phyloP scores from a whole-genome alignment of 2,888 invertebrate species.

The Acleris sparsana region DNA sequence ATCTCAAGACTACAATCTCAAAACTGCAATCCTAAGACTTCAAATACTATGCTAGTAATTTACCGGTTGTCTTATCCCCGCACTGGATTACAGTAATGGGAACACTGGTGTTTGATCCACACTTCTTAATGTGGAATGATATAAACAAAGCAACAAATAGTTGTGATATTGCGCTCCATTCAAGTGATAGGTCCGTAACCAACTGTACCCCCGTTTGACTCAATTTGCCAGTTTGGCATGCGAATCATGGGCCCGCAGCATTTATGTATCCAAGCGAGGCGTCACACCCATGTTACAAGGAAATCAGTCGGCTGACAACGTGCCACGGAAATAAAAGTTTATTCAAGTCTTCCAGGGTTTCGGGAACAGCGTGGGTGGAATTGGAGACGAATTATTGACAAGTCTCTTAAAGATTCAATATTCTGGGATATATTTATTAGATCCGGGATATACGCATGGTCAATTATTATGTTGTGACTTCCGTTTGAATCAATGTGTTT shows the following conservation, averaged over 20 bases:
- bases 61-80: no score
- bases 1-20: no score
- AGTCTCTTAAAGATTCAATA: not conserved
- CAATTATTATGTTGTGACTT: no score
- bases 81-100: no score
- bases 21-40: no score
- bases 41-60: no score
- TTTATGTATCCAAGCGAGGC: conserved; percentile 60
- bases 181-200: not conserved
- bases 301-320: conserved; percentile 63
- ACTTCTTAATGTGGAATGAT: no score
- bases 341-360: conserved; percentile 19
- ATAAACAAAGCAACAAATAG: no score
- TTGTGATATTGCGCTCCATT: not conserved
- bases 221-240: conserved; percentile 64
- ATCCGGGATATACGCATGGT: no score
- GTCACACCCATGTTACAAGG: conserved; percentile 58
- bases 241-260: conserved; percentile 63
- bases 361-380: conserved; percentile 2
- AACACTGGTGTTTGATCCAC: no score
- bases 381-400: conserved; percentile 3
- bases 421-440: no score
- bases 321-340: conserved; percentile 40
- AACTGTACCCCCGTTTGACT: conserved; percentile 47
- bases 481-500: no score